Evolutionary conservation across 1,140 invertebrate species (phyloP), one percentile per base, ranked within the genome.

Genomic region (Zophobas morio): DNA sequence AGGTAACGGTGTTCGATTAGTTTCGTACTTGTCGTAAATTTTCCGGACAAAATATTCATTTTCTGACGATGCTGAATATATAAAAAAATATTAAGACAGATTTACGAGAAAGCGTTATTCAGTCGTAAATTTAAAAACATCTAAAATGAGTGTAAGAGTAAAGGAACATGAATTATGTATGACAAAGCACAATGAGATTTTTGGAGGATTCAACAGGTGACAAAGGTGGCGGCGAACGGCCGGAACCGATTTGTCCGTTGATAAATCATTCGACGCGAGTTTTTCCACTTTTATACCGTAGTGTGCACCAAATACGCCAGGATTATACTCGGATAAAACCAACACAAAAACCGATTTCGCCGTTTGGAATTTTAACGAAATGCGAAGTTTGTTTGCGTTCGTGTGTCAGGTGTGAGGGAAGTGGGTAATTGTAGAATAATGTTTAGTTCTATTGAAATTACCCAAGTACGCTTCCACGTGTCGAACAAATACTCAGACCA

Each of bases 181-280:
- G 39, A 39, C 60, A 5, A 42, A 42, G 37, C 60, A 66, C 60
- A 66, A 46, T 66, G 60, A 47, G 60, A 66, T 66, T 66, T 66
- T 66, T 66, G 60, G 60, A 42, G 39, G 60, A 66, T 66, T 66
- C 60, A 66, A 66, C 60, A 66, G 60, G 60, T 66, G 60, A 66
- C 60, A 66, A 66, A 66, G 39, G 60, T 66, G 60, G 60, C 60
- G 60, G 60, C 60, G 60, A 42, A 42, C 60, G 60, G 36, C 60
- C 60, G 60, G 60, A 66, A 66, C 60, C 60, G 60, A 66, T 66
- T 66, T 66, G 60, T 20, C n/a, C 60, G 39, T 36, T 32, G 60
- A 66, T 66, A 66, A 66, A 66, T 66, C 60, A 66, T 66, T 66
- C 60, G 37, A 66, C 60, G 54, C 54, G 3, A 5, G 36, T 40